Percentiles rank a stretch among this genome's conserved stretches.
Evolutionary conservation across 2,797 vertebrate genomes (phyloP).

Genomic region (Erethizon dorsatum): DNA sequence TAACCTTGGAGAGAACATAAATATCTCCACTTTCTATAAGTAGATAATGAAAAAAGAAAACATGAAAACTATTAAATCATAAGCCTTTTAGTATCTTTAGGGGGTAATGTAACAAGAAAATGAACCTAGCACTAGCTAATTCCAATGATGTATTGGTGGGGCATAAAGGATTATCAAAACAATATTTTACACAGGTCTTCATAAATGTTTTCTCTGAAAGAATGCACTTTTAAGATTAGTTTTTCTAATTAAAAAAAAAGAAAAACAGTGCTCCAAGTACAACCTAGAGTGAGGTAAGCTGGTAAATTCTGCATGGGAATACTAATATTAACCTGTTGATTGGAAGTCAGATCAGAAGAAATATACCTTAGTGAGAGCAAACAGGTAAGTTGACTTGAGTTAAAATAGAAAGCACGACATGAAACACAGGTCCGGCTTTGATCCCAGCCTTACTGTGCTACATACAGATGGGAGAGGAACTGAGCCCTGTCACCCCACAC

Average conservation of each 20-base stretch:
- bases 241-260: neutral
- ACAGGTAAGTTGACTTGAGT: neutral
- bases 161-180: neutral
- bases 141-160: neutral
- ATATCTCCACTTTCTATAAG: constrained; percentile 5
- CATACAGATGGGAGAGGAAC: rapidly evolving
- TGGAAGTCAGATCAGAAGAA: neutral
- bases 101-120: neutral
- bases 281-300: neutral
- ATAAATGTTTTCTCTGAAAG: constrained; percentile 30
- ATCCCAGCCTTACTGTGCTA: neutral
- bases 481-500: rapidly evolving
- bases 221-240: neutral
- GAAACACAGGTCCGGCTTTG: rapidly evolving
- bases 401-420: neutral
- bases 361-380: neutral
- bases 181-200: neutral
- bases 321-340: neutral
- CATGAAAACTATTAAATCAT: constrained; percentile 24
- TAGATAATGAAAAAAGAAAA: constrained; percentile 18
- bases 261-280: neutral
- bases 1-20: constrained; percentile 37
- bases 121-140: neutral
- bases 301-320: neutral
- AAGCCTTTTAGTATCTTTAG: constrained; percentile 1